phyloP scores from a whole-genome alignment of 2,888 invertebrate species.

The Pyrocoelia pectoralis region DNA sequence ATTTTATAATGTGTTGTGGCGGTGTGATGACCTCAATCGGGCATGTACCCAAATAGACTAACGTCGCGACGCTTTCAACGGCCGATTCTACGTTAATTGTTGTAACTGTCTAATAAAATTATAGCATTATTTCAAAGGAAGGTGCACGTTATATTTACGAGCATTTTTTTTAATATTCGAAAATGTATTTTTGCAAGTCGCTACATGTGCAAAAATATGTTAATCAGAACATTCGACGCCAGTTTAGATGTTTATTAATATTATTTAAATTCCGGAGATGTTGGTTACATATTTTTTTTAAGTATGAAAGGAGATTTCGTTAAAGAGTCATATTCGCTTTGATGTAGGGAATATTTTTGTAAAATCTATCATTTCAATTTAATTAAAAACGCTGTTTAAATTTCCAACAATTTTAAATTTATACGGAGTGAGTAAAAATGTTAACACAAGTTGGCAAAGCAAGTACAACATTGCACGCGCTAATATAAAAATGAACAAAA shows the following conservation, averaged over 20 bases:
- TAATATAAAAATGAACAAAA: conserved; percentile 19
- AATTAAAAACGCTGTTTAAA: conserved; percentile 1
- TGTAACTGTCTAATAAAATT: conserved; percentile 8
- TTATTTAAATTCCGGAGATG: conserved; percentile 3
- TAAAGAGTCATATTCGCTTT: neutral
- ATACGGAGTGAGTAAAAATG: conserved; percentile 9
- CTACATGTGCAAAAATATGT: neutral
- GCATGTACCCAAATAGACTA: conserved; percentile 41
- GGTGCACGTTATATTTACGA: neutral
- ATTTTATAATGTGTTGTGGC: conserved; percentile 36
- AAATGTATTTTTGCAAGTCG: neutral
- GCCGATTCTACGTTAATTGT: conserved; percentile 14
- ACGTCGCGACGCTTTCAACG: conserved; percentile 32
- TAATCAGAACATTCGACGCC: neutral
- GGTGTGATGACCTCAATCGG: conserved; percentile 44
- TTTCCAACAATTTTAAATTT: conserved; percentile 2
- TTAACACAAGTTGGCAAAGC: conserved; percentile 11
- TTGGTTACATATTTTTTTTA: neutral
- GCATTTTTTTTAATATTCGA: neutral
- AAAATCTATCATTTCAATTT: neutral
- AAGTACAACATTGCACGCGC: conserved; percentile 12
- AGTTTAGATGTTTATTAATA: conserved; percentile 2
- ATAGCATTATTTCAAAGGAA: neutral
- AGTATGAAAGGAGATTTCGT: conserved; percentile 3
- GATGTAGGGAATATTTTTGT: neutral